A percentile compares a stretch with the other conserved stretches of the same genome.
These are phyloP conservation scores for Lethenteron camtschaticum DNA, from an alignment of 2,113 vertebrate species.

Conservation along the genomic window DNA sequence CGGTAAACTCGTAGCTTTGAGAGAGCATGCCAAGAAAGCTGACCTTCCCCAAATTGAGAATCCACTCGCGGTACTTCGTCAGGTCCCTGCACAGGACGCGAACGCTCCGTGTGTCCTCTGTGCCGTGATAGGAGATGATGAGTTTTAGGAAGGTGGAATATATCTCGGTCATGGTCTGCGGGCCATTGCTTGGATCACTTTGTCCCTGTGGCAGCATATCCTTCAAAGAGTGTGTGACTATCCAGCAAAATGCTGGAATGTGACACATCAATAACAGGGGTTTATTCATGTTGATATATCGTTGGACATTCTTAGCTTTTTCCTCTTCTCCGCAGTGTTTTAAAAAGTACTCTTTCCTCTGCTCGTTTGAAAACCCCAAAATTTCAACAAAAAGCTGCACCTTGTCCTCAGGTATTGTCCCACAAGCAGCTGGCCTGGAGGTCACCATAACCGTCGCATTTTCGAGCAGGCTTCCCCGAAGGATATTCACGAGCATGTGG, in stretches of 20 bases:
- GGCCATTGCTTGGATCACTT: conserved; percentile 13
- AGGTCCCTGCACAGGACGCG: conserved; percentile 1
- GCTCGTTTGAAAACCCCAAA: conserved; percentile 23
- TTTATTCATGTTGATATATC: conserved; percentile 21
- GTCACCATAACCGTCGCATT: conserved; percentile 22
- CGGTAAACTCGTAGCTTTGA: conserved; percentile 11
- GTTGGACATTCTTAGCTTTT: conserved; percentile 12
- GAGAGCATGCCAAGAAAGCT: conserved; percentile 11
- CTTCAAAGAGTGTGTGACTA: conserved; percentile 19
- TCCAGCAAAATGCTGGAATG: conserved; percentile 32
- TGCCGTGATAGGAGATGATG: conserved; percentile 12
- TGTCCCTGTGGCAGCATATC: conserved; percentile 5
- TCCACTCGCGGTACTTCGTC: conserved; percentile 10
- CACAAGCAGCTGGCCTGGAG: conserved; percentile 10
- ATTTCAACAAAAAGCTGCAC: conserved; percentile 14
- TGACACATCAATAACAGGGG: conserved; percentile 21
- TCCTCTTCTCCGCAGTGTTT: conserved; percentile 16
- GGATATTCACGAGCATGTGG: conserved; percentile 22
- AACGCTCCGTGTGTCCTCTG: too few species aligned
- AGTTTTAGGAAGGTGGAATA: conserved; percentile 16
- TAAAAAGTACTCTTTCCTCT: conserved; percentile 20
- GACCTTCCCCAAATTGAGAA: conserved; percentile 17
- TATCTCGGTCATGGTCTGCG: conserved; percentile 27
- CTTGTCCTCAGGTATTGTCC: conserved; percentile 9
- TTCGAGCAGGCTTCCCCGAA: conserved; percentile 20